These are phyloP conservation scores for Leptinotarsa haldemani DNA, from an alignment of 2,888 invertebrate species.

Conservation along the genomic window DNA sequence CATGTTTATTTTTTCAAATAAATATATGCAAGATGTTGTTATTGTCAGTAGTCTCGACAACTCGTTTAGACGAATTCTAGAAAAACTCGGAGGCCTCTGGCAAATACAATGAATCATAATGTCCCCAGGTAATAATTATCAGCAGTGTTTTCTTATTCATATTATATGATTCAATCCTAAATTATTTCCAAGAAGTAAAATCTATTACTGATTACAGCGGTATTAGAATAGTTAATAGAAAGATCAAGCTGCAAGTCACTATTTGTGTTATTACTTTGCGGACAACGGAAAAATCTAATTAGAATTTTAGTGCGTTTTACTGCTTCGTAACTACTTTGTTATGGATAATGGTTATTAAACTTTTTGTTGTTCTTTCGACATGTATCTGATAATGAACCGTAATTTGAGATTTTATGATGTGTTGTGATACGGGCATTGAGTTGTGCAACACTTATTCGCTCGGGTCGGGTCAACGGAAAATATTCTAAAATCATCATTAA, in stretches of 20 bases:
- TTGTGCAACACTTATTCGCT: too few species aligned
- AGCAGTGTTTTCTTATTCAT: not conserved
- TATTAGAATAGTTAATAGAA: not conserved
- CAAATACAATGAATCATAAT: not conserved
- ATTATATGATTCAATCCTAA: not conserved
- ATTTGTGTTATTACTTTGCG: not conserved
- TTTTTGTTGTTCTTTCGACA: not conserved
- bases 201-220: not conserved
- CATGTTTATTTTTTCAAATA: too few species aligned
- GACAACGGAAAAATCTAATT: not conserved
- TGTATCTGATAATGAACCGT: not conserved
- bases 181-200: not conserved
- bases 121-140: not conserved
- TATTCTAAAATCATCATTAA: too few species aligned
- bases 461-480: too few species aligned
- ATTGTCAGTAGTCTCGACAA: too few species aligned
- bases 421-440: not conserved
- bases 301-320: conserved; percentile 6
- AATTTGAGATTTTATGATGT: not conserved
- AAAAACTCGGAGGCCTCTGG: not conserved
- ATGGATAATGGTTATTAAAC: not conserved
- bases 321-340: not conserved
- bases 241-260: not conserved
- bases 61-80: not conserved
- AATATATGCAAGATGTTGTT: too few species aligned